Percentiles rank a stretch among this genome's conserved stretches.
These are phyloP conservation scores for Orchesella flavescens DNA, from an alignment of 2,888 invertebrate species.

Conservation along the genomic window DNA sequence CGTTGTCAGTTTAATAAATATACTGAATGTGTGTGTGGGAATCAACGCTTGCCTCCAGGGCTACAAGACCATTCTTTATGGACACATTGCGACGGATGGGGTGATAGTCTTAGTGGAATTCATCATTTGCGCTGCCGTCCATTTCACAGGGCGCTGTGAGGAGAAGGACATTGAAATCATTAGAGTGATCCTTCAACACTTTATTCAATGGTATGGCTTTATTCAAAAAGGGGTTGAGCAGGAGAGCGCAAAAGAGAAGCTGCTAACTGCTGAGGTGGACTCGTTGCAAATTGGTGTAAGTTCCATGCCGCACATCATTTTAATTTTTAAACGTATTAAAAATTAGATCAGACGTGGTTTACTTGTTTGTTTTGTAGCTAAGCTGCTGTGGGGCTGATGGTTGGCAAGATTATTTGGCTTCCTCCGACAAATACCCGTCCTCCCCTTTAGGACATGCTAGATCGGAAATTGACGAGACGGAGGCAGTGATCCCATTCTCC, in stretches of 20 bases:
- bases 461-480: neutral
- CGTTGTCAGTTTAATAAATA: slow-evolving; percentile 9
- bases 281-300: slow-evolving; percentile 6
- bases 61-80: slow-evolving; percentile 11
- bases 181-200: slow-evolving; percentile 6
- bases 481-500: slow-evolving; percentile 31
- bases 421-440: neutral
- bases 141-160: slow-evolving; percentile 19
- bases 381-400: slow-evolving; percentile 40
- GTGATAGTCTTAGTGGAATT: slow-evolving; percentile 10
- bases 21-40: slow-evolving; percentile 31
- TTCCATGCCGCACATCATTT: no score
- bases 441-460: neutral
- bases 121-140: slow-evolving; percentile 1
- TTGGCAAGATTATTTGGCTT: slow-evolving; percentile 30
- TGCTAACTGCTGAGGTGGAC: slow-evolving; percentile 12
- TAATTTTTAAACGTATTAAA: no score
- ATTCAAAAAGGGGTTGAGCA: neutral
- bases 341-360: no score
- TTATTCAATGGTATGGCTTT: slow-evolving; percentile 12
- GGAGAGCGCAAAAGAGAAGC: slow-evolving; percentile 13
- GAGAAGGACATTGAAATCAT: slow-evolving; percentile 2
- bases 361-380: neutral
- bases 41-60: slow-evolving; percentile 30
- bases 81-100: slow-evolving; percentile 20